Evolutionary conservation across 2,797 vertebrate genomes (phyloP).

Genomic region (Sebastes hubbsi): DNA sequence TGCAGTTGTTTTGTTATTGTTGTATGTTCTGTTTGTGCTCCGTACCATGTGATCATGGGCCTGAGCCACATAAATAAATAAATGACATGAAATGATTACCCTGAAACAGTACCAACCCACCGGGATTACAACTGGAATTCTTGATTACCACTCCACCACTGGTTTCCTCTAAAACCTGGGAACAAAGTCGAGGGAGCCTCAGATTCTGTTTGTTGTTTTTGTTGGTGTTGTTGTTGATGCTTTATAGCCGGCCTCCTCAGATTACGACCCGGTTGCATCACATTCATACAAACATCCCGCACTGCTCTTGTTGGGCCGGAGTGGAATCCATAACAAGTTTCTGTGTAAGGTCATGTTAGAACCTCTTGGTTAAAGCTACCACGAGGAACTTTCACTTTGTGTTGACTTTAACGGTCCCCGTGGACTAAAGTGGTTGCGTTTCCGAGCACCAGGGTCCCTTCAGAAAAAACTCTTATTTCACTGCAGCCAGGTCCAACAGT

Average conservation of each 20-base stretch:
- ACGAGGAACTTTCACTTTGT: not conserved
- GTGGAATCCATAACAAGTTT: not conserved
- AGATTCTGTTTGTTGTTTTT: not conserved
- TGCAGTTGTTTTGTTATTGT: not conserved
- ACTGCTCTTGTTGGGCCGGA: not conserved
- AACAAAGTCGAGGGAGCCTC: not conserved
- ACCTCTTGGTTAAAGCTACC: not conserved
- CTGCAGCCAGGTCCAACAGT: not conserved
- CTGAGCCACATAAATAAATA: not conserved
- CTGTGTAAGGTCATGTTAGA: not conserved
- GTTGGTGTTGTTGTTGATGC: slow-evolving; percentile 6
- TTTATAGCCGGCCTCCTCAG: not conserved
- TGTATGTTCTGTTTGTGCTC: too few species aligned
- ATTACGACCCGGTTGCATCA: slow-evolving; percentile 10
- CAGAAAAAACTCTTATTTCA: not conserved
- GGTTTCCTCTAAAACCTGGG: not conserved
- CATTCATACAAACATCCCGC: not conserved
- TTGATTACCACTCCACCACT: not conserved
- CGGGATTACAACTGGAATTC: not conserved
- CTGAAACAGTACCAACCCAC: too few species aligned
- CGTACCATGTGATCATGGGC: not conserved
- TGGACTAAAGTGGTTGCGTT: not conserved
- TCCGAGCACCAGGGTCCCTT: not conserved
- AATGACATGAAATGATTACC: not conserved
- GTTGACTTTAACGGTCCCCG: not conserved